phyloP scores from a whole-genome alignment of 2,888 invertebrate genomes.

The Drosophila multiciliata region DNA sequence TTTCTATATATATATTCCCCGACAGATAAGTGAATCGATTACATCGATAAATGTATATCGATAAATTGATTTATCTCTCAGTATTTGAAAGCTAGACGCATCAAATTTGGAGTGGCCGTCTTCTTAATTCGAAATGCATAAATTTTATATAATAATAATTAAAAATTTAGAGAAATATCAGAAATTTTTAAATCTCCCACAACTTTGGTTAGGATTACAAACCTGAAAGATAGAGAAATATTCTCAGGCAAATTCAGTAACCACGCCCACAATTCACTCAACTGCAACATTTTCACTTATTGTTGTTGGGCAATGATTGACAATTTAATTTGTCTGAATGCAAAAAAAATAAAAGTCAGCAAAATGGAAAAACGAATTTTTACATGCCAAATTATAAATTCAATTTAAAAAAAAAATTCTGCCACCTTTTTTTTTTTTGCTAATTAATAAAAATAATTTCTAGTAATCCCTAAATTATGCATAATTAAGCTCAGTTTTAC shows the following conservation, averaged over 20 bases:
- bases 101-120: neutral
- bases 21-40: neutral
- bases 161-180: neutral
- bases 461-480: too few relatives aligned
- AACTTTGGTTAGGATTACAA: too few relatives aligned
- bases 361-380: neutral
- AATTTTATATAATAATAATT: neutral
- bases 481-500: conserved; percentile 1
- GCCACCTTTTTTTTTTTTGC: neutral
- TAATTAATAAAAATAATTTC: neutral
- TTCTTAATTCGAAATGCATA: neutral
- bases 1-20: too few relatives aligned
- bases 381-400: conserved; percentile 26
- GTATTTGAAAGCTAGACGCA: neutral
- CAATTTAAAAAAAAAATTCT: neutral
- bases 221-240: neutral
- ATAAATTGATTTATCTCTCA: neutral
- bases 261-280: neutral
- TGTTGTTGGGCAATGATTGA: conserved; percentile 77
- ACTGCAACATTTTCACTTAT: neutral
- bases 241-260: neutral
- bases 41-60: neutral
- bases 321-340: conserved; percentile 83
- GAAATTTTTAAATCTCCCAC: too few relatives aligned
- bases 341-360: conserved; percentile 27